Percentiles rank a stretch among this genome's conserved stretches.
phyloP scores from a whole-genome alignment of 2,888 invertebrate species.

The Dolichomitus sp. region DNA sequence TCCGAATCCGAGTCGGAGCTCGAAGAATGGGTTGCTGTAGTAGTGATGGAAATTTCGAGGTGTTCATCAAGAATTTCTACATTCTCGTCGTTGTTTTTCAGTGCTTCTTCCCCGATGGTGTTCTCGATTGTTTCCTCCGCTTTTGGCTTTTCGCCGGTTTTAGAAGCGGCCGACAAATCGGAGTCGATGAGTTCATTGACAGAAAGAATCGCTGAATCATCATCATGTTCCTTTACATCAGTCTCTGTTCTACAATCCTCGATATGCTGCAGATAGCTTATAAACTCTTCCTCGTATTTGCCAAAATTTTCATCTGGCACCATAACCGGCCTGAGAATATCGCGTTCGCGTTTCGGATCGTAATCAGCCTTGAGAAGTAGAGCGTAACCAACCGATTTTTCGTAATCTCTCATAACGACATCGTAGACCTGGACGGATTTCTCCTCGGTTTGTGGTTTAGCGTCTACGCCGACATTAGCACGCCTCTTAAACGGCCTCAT shows the following conservation, averaged over 20 bases:
- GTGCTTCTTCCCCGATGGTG: background rate
- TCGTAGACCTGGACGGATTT: constrained; percentile 78
- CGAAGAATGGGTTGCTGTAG: constrained; percentile 35
- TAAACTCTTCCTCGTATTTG: constrained; percentile 81
- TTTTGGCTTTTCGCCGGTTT: background rate
- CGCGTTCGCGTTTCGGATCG: constrained; percentile 65
- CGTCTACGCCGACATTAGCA: constrained; percentile 72
- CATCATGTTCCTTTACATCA: constrained; percentile 69
- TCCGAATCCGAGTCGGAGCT: constrained; percentile 34
- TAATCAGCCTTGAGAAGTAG: constrained; percentile 73
- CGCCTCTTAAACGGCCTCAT: constrained; percentile 74
- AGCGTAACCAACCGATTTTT: constrained; percentile 80
- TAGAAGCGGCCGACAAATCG: constrained; percentile 52
- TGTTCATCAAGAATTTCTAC: constrained; percentile 62
- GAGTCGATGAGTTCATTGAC: constrained; percentile 79
- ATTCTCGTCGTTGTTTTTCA: constrained; percentile 42
- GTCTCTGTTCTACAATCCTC: constrained; percentile 77
- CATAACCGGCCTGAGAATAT: constrained; percentile 60
- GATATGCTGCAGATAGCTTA: constrained; percentile 78
- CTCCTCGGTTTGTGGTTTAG: constrained; percentile 61
- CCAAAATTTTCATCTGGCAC: constrained; percentile 72
- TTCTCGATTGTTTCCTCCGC: background rate
- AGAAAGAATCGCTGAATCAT: constrained; percentile 74
- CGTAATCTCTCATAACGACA: constrained; percentile 76
- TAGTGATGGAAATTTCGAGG: constrained; percentile 42